Base-by-base conservation (phyloP, 2,888 invertebrate species). In the Steinernema carpocapsae region DNA sequence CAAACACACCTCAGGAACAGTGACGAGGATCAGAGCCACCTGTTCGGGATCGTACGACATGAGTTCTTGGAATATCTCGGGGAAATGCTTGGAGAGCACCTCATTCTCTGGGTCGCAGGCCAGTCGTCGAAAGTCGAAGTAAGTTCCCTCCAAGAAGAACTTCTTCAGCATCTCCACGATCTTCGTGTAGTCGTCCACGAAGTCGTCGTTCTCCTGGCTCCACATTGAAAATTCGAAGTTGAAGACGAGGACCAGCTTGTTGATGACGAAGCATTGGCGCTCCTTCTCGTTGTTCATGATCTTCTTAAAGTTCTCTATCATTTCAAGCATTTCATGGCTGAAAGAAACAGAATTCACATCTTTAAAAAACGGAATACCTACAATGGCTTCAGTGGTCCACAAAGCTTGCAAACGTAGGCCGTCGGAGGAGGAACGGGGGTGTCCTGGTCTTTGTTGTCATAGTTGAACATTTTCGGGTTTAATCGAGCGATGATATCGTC, bases 401-500 rank as follows among this genome's bases (percentile, higher is more conserved):
- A 64, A 12, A 64, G 1, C 64, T 64, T 64, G 37, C 24, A 17
- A 7, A 64, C 64, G 7, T 32, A n/a, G n/a, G n/a, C n/a, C n/a
- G n/a, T n/a, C n/a, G n/a, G n/a, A n/a, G n/a, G n/a, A n/a, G n/a
- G n/a, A n/a, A n/a, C n/a, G n/a, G n/a, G n/a, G n/a, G n/a, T n/a
- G n/a, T n/a, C n/a, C n/a, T n/a, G n/a, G n/a, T n/a, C n/a, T n/a
- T 37, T 10, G 37, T 32, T 4, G 12, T 64, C 17, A 32, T 17
- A 32, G 17, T 1, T 14, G 32, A 64, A 64, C 3, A 64, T 17
- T 1, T 64, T 17, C 32, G 29, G 32, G 19, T 64, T 64, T 17
- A 64, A 17, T 17, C 64, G 64, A 26, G 64, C 64, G 32, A 64
- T 64, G 17, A 64, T 26, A 32, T 64, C 64, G 19, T 64, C 64